phyloP scores from a whole-genome alignment of 2,888 invertebrate genomes.

The Melitaea athalia region DNA sequence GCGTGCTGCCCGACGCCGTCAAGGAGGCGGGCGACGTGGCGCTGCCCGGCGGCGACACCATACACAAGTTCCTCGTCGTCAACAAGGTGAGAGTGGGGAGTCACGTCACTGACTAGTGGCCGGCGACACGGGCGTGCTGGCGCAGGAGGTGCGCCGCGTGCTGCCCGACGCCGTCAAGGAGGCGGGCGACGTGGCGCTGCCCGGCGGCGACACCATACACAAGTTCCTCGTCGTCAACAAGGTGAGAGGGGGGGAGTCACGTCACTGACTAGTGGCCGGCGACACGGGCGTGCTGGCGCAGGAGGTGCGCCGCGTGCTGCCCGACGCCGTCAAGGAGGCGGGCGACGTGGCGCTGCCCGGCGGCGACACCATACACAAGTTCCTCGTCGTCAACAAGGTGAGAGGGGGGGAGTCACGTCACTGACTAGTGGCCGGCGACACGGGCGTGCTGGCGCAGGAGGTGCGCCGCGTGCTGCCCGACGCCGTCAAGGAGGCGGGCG shows the following conservation, averaged over 20 bases:
- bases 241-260: conserved; percentile 75
- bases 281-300: conserved; percentile 98
- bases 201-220: conserved; percentile 93
- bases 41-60: conserved; percentile 92
- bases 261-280: conserved; percentile 42
- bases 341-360: conserved; percentile 94
- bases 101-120: too few species aligned
- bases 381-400: conserved; percentile 98
- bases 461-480: conserved; percentile 94
- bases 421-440: conserved; percentile 85
- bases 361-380: conserved; percentile 94
- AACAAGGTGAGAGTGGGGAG: conserved; percentile 88
- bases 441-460: conserved; percentile 98
- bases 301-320: conserved; percentile 93
- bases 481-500: conserved; percentile 96
- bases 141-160: conserved; percentile 94
- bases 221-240: conserved; percentile 99
- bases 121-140: conserved; percentile 95
- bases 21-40: conserved; percentile 95
- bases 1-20: conserved; percentile 97
- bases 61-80: conserved; percentile 97
- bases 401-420: too few species aligned
- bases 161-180: conserved; percentile 97
- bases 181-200: conserved; percentile 93
- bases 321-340: conserved; percentile 97